Base-by-base conservation (phyloP, 2,797 vertebrate species). In the Pseudochirops corinnae region DNA sequence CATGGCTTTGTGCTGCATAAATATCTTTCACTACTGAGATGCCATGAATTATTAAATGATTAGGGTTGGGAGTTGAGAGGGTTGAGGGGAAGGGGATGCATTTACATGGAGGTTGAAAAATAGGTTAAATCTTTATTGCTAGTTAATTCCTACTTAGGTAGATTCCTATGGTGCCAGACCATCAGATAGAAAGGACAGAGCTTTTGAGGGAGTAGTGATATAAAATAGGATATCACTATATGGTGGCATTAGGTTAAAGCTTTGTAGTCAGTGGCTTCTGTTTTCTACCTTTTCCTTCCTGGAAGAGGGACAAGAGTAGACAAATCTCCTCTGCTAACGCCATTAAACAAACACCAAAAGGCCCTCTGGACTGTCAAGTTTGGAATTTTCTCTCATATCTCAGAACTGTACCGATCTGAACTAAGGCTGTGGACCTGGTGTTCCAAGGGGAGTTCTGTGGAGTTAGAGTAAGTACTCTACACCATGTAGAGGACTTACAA, bases 301-400 rank as follows among this genome's bases (percentile, higher is more conserved):
- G 7, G 87, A 93, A 96, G 90, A 96, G 55, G 24, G 50, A 92
- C 96, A 95, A 94, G 55, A 62, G 90, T 0, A 55, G 16, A 13
- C 26, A 82, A 24, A 82, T 46, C 67, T 46, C 58, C 55, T 91
- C 33, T 55, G 46, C 18, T 7, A 93, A 56, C 94, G 90, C 10
- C n/a, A 95, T 90, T 95, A 55, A 56, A 95, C 60, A 96, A 96
- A 93, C 91, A 18, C 92, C 29, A 92, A 39, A 93, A 91, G 12
- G 14, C 92, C 39, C 53, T 91, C 67, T 82, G 39, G 21, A 82
- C 39, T 46, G 39, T 82, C n/a, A 74, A 21, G 16, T 39, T 16
- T 74, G n/a, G 62, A 74, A 39, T 74, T 74, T 16, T 74, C 6
- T 96, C 33, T 95, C 55, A 16, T 82, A 26, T 39, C 95, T 94